Percentiles rank a stretch among this genome's conserved stretches.
Evolutionary conservation across 2,888 invertebrate genomes (phyloP).

Genomic region (Acanthosepion lycidas): DNA sequence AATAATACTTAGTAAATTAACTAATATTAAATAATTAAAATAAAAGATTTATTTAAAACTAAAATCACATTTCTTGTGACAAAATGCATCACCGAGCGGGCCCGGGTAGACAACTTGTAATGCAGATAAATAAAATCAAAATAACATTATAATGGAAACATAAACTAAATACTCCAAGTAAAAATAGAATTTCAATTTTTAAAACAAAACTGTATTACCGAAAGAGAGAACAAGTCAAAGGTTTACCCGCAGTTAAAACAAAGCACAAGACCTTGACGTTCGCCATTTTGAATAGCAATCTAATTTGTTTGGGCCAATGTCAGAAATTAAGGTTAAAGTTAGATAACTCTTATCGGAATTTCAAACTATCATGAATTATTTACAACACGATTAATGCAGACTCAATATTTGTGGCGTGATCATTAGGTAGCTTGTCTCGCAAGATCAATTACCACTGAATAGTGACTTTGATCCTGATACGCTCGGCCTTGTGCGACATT

Average conservation of each 20-base stretch:
- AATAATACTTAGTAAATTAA: neutral
- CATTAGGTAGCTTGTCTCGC: no score
- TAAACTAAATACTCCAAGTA: neutral
- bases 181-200: no score
- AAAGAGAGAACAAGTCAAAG: neutral
- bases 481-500: no score
- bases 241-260: neutral
- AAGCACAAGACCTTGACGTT: neutral
- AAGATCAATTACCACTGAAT: no score
- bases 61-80: neutral
- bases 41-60: neutral
- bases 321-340: no score
- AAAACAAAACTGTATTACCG: neutral
- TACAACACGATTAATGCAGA: no score
- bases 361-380: no score
- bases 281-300: neutral
- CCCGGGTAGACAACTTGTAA: neutral
- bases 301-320: no score
- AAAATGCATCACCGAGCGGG: neutral
- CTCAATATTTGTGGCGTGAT: no score
- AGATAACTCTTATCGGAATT: no score
- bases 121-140: neutral
- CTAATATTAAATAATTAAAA: neutral
- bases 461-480: no score
- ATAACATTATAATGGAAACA: neutral